Evolutionary conservation across 2,888 invertebrate species (phyloP), one percentile per base, ranked within the genome.

Genomic region (Suillia variegata): DNA sequence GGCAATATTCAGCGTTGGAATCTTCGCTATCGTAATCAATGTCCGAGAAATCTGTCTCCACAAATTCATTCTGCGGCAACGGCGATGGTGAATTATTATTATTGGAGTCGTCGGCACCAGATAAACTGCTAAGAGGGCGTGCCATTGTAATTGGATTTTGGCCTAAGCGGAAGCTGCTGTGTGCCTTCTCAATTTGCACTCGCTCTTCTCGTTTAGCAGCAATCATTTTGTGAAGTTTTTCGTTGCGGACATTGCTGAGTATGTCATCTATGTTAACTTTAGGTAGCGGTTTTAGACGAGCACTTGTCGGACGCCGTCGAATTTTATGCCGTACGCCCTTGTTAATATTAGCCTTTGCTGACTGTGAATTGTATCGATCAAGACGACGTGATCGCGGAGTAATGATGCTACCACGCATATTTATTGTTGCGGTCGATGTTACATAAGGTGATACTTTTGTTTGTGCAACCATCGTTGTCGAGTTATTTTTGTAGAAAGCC

Each of bases 131-230:
- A 2, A 81, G 55, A 0, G 81, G 80, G 5, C 75, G 73, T 0
- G 80, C 80, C 78, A 77, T 78, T 66, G 75, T 72, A 15, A 81
- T 80, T 2, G 81, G 79, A 75, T 81, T 75, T 31, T 67, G 62
- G 12, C 71, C 75, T 3, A 56, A 61, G 2, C 76, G 79, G n/a
- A 81, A 62, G 18, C 80, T 76, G 21, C 67, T 61, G 45, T 80
- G 77, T 1, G 80, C 67, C 53, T 76, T 65, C 51, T 80, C 75
- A 47, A 77, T 73, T 59, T 80, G 75, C 24, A 72, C 71, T 1
- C 74, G 72, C 48, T 78, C 71, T 48, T 73, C 66, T 0, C 78
- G 73, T 49, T 79, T 76, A 0, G 65, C 68, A 2, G 69, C 73
- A 2, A 80, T 78, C 8, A 80, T 55, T 15, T 70, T 70, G 1